Conservation (phyloP, 2,113 vertebrate genomes). For the Cochlearius cochlearius region DNA sequence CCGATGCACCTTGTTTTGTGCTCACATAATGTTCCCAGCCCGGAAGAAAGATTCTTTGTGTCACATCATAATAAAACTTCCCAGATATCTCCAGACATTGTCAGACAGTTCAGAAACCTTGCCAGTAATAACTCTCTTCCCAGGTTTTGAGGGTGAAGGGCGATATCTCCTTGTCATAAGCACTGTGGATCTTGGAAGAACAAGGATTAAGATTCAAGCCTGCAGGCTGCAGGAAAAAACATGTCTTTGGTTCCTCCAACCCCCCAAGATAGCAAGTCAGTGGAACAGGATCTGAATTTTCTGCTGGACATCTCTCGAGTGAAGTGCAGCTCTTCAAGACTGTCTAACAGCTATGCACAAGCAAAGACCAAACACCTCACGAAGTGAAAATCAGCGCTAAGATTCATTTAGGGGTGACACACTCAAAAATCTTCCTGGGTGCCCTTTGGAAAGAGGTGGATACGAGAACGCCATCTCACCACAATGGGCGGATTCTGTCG, state of each 20-base stretch:
- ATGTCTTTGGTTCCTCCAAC: background rate
- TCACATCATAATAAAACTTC: background rate
- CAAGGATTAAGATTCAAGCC: background rate
- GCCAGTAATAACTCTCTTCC: background rate
- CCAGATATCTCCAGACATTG: background rate
- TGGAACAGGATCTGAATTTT: background rate
- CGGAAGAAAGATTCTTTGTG: background rate
- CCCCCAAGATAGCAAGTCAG: background rate
- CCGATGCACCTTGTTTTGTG: background rate
- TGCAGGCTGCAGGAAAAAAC: background rate
- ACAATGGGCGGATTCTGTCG: background rate
- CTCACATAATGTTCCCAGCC: background rate
- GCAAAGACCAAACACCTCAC: background rate
- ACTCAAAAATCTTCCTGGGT: background rate
- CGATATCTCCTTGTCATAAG: background rate
- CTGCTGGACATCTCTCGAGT: background rate
- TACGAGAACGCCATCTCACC: background rate
- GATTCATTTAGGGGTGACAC: background rate
- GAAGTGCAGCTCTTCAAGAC: background rate
- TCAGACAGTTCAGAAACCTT: background rate
- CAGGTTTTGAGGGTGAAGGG: background rate
- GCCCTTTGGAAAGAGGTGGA: background rate
- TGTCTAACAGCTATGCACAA: fast-evolving
- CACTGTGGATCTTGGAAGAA: background rate
- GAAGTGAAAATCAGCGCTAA: background rate